A percentile compares a stretch with the other conserved stretches of the same genome.
phyloP scores from a whole-genome alignment of 2,113 vertebrate species.

The Ptyas mucosa region DNA sequence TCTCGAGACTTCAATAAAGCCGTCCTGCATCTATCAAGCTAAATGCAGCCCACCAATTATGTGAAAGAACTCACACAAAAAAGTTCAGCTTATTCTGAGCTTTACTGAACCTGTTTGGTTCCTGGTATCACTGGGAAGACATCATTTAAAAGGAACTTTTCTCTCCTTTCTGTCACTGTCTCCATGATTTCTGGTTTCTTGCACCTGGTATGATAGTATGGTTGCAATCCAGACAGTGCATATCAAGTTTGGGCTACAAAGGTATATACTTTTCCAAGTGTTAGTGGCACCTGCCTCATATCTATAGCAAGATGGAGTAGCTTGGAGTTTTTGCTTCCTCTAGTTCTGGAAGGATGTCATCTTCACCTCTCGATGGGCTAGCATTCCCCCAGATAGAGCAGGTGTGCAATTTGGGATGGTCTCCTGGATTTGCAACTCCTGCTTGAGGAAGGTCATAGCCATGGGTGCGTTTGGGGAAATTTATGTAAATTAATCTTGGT shows the following conservation, averaged over 20 bases:
- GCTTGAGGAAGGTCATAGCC: background rate
- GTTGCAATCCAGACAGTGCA: too few relatives aligned
- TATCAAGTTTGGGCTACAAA: too few relatives aligned
- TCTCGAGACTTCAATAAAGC: background rate
- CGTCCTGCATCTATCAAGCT: background rate
- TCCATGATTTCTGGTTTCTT: background rate
- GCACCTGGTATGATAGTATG: background rate
- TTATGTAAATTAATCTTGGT: background rate
- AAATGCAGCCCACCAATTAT: background rate
- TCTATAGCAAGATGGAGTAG: background rate
- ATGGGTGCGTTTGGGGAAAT: background rate
- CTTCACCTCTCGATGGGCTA: background rate
- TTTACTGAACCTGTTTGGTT: background rate
- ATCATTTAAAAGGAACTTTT: background rate
- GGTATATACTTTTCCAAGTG: background rate
- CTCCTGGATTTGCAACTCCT: background rate
- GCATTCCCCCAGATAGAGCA: background rate
- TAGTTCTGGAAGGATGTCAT: background rate
- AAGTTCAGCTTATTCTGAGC: background rate
- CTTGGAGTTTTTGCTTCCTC: background rate
- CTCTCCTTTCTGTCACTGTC: background rate
- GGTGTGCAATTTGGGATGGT: background rate
- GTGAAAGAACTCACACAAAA: background rate
- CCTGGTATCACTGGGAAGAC: background rate
- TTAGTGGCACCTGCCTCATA: background rate